Base-by-base conservation (phyloP, 2,113 vertebrate genomes). In the Pachycephala philippinensis region DNA sequence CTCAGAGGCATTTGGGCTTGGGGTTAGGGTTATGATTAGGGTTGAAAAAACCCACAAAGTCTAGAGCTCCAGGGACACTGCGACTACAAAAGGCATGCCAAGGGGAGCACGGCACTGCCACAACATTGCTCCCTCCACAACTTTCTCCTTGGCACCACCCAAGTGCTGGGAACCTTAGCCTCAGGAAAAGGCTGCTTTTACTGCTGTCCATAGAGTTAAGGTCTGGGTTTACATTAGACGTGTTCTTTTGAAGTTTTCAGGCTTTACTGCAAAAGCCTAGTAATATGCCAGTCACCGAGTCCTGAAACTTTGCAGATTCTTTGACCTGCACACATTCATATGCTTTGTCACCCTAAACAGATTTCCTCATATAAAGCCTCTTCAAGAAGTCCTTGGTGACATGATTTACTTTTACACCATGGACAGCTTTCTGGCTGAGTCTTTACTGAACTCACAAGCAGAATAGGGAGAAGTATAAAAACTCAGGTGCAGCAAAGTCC, bases 21-120 rank as follows among this genome's bases (percentile, higher is more conserved):
- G n/a, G 15, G 8, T 39, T n/a, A 49, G 30, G 10, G 15, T 49
- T 30, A 49, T 0, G 0, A 9, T 30, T 24, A 30, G 19, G 8
- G 19, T 16, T 75, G 50, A 11, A n/a, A 57, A 49, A 56, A 56
- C 0, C 8, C 16, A 66, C 24, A 13, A 49, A 49, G 4, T 4
- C 24, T 5, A 57, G 35, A 49, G 24, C 30, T 42, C 42, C 52
- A 57, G 42, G n/a, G 20, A 24, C 82, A 49, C 19, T 57, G 15
- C 5, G 16, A 13, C 30, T 57, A 13, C 30, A 49, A 30, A 64
- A 49, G 16, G 10, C 42, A 15, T 65, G 35, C 19, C 50, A 57
- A 30, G 52, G 24, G 42, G 15, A 56, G 6, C n/a, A 27, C 0
- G 0, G 22, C n/a, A 49, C 13, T 65, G 70, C 50, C 50, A 13